Base-by-base conservation (phyloP, 2,113 vertebrate genomes). In the Craseonycteris thonglongyai region DNA sequence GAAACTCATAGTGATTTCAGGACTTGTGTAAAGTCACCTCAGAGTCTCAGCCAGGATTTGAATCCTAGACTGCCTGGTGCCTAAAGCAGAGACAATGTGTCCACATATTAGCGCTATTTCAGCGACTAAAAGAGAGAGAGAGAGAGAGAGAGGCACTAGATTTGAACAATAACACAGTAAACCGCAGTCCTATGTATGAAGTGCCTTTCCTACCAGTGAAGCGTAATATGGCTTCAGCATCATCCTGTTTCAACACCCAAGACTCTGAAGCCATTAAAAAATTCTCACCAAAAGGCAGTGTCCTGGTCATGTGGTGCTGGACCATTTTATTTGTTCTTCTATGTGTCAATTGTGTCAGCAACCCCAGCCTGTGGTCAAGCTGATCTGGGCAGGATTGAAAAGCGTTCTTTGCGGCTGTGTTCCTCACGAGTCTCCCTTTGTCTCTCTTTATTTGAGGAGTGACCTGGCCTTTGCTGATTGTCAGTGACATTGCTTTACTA, bases 391-490 rank as follows among this genome's bases (percentile, higher is more conserved):
- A 54, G 24, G 42, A 65, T 9, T 49, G 30, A 86, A 90, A 81
- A 42, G 38, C 9, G 35, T 35, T 19, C 35, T 81, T 58, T 1
- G 0, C 26, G 9, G 13, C 49, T 82, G 2, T 26, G 11, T 74
- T 87, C 71, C 10, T 33, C 3, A 6, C 2, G 47, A 40, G 24
- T 61, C 82, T 74, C 40, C 56, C 58, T 96, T 87, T 93, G 83
- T 91, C 94, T 92, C 35, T 91, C 93, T 89, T 92, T 83, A 95
- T 89, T 87, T 95, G 93, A 91, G 82, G 79, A n/a, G 18, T 54
- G 65, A 76, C 56, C 56, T 68, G 54, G 22, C 12, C 2, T 21
- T 58, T 35, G 49, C 79, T 94, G 92, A 91, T 86, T 68, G 35
- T 28, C 86, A 85, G 33, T 79, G 82, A 93, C 86, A 80, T 72